phyloP scores from a whole-genome alignment of 2,113 vertebrate species.

The Indicator indicator region DNA sequence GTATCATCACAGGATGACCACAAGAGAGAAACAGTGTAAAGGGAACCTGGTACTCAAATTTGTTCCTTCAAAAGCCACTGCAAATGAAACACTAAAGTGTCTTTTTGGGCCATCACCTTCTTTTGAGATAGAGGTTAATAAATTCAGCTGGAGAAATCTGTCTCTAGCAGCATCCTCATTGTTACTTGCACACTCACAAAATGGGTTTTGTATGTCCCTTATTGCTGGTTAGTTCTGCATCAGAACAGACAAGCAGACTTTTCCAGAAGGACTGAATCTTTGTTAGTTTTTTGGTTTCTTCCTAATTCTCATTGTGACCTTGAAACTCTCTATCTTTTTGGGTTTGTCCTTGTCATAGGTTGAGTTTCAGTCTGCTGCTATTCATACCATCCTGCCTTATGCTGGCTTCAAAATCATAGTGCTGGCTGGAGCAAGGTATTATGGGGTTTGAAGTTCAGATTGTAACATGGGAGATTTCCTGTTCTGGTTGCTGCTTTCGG shows the following conservation, averaged over 20 bases:
- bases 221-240: neutral
- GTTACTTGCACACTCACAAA: neutral
- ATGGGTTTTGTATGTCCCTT: neutral
- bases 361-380: too few relatives aligned
- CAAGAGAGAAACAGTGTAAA: neutral
- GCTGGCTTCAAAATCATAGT: too few relatives aligned
- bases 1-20: neutral
- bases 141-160: neutral
- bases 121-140: neutral
- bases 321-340: neutral
- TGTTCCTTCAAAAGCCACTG: neutral
- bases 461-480: too few relatives aligned
- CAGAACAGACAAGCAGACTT: neutral
- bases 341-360: too few relatives aligned
- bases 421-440: too few relatives aligned
- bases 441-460: too few relatives aligned
- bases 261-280: neutral
- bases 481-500: too few relatives aligned
- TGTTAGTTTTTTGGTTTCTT: neutral
- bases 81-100: neutral
- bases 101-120: neutral
- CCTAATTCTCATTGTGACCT: neutral
- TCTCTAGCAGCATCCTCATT: neutral
- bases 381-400: too few relatives aligned
- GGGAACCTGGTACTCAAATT: neutral